Evolutionary conservation across 2,888 invertebrate species (phyloP), one percentile per base, ranked within the genome.

Genomic region (Rhimphoctona megacephalus): DNA sequence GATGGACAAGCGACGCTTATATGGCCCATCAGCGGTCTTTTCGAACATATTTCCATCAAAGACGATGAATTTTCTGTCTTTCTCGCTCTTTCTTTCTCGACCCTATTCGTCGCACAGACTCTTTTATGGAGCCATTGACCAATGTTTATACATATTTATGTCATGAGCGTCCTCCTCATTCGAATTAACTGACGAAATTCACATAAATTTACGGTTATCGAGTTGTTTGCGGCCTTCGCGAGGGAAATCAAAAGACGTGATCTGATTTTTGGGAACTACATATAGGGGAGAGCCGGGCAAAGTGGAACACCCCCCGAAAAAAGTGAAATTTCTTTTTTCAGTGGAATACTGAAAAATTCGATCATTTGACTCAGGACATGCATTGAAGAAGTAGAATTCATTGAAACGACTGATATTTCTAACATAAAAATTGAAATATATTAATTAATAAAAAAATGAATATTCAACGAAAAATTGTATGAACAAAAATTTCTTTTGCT

Each of bases 1-100:
- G 94, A 94, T 94, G 94, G 94, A 94, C 93, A 94, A 93, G 93
- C 93, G 90, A 88, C 90, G 91, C 94, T 94, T 93, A 94, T 93
- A 94, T 92, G 94, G 93, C 61, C 84, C 76, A 81, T 64, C 39
- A 43, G 43, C 39, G 72, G 36, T 49, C 70, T 64, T 79, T 72
- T 46, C 33, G 66, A 79, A n/a, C 43, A 22, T 72, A 72, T 22
- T 80, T 67, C 74, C 80, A 82, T 74, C 70, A 54, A 78, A 85
- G 83, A 85, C 74, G 87, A 88, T 74, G 69, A 89, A 43, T 64
- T 19, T 49, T 36, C 49, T 66, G 22, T 49, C 49, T 77, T 25
- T 30, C 30, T 30, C 30, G 61, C 2, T 14, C 11, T 25, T 30
- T 49, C 49, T 33, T 14, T 64, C 49, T 39, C 57, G 39, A 7